Evolutionary conservation across 2,888 invertebrate genomes (phyloP), one percentile per base, ranked within the genome.

Genomic region (Tinea pellionella): DNA sequence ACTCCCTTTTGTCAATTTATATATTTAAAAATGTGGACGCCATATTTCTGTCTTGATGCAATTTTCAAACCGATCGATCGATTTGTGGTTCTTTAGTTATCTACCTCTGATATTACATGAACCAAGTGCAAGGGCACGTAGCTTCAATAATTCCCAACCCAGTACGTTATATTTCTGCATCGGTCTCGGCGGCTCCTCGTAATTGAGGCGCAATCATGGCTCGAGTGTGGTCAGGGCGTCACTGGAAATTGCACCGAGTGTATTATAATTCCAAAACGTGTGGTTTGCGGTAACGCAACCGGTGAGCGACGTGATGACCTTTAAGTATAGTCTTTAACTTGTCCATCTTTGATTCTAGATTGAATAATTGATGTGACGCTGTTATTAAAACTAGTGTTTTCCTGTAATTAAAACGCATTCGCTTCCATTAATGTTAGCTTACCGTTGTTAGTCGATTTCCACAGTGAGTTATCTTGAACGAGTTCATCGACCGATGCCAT

Each of bases 141-240:
- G 51, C 56, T 18, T 2, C 56, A 56, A 56, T 56, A 56, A 56
- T 56, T 56, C 30, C 30, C 56, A 29, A n/a, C 56, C 19, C 9
- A 11, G 56, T 56, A 8, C 13, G 12, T 6, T 30, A 29, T 6
- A 29, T 56, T 56, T 56, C 29, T 56, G 30, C 56, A 30, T 56
- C 29, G 29, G 29, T 18, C 24, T 7, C 29, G 53, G 11, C 53
- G 19, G 56, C 56, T 29, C 56, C 56, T 7, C 29, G 56, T 56
- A 56, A 56, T 53, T n/a, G 56, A n/a, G 29, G 13, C 18, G 29
- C 56, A 29, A 56, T 19, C 32, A 57, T 57, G 15, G 32, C 32
- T 32, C 57, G 11, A 32, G 57, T 57, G 57, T 32, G 57, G 57
- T 32, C 57, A 57, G 30, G 24, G 53, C 53, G 53, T 53, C 53